Conservation (phyloP, 2,797 vertebrate species). For the Alexandromys oeconomus region DNA sequence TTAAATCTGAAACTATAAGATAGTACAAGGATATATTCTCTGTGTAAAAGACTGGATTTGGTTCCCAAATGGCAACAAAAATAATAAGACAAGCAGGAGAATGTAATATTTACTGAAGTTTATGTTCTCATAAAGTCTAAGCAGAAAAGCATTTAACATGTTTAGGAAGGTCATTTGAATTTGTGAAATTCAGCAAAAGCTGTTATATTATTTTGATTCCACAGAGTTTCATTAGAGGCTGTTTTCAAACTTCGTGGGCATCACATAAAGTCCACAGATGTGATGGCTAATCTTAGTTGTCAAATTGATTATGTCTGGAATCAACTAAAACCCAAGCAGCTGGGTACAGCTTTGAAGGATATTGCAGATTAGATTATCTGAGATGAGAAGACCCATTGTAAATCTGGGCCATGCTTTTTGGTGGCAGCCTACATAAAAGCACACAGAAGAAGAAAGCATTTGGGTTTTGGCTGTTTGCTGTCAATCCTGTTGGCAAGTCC, state of each 20-base stretch:
- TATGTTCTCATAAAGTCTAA: neutral
- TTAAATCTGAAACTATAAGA: neutral
- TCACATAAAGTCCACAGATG: neutral
- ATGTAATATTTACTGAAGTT: neutral
- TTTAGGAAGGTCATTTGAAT: neutral
- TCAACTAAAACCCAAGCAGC: neutral
- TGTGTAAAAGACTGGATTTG: neutral
- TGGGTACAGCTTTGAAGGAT: neutral
- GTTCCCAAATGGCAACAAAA: neutral
- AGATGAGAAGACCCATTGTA: neutral
- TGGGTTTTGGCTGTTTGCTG: no score
- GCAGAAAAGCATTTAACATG: neutral
- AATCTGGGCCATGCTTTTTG: neutral
- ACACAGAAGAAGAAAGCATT: neutral
- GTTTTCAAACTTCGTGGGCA: neutral
- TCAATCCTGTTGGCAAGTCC: neutral
- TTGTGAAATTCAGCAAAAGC: conserved; percentile 5
- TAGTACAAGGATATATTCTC: neutral
- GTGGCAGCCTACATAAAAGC: neutral
- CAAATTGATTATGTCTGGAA: neutral
- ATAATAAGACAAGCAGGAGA: neutral
- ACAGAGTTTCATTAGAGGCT: neutral
- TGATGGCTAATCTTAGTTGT: neutral
- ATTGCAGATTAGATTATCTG: neutral
- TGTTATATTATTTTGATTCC: neutral